Percentiles rank a stretch among this genome's conserved stretches.
Conservation (phyloP, 1,140 invertebrate species). For the Globodera ellingtonae region DNA sequence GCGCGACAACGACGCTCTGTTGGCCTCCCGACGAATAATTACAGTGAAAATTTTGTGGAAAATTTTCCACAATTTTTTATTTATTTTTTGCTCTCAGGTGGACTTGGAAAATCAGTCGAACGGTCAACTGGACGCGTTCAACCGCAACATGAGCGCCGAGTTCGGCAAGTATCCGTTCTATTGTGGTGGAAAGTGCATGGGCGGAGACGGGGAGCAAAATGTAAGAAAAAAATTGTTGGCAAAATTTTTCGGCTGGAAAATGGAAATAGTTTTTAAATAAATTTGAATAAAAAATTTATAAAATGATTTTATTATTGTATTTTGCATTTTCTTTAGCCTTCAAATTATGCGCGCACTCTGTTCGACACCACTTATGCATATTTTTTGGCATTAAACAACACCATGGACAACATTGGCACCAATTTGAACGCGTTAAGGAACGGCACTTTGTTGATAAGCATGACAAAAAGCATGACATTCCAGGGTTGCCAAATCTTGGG, state of each 20-base stretch:
- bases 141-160: slow-evolving; percentile 30
- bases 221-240: not conserved
- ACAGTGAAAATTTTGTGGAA: slow-evolving; percentile 18
- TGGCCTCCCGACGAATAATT: slow-evolving; percentile 32
- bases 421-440: slow-evolving; percentile 1
- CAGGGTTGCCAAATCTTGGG: not conserved
- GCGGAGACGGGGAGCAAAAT: slow-evolving; percentile 32
- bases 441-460: slow-evolving; percentile 18
- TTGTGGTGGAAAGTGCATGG: slow-evolving; percentile 39
- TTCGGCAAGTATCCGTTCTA: slow-evolving; percentile 43
- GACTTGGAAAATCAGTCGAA: slow-evolving; percentile 38
- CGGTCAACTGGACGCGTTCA: slow-evolving; percentile 31
- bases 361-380: slow-evolving; percentile 42
- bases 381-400: slow-evolving; percentile 37
- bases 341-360: slow-evolving; percentile 38
- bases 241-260: not conserved
- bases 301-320: too few relatives aligned
- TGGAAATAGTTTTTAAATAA: not conserved
- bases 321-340: slow-evolving; percentile 15
- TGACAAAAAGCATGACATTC: slow-evolving; percentile 12
- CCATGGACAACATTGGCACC: slow-evolving; percentile 17
- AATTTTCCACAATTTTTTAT: not conserved
- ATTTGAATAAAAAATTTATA: too few relatives aligned
- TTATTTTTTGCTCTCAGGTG: slow-evolving; percentile 28
- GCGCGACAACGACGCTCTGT: slow-evolving; percentile 39